A percentile compares a stretch with the other conserved stretches of the same genome.
phyloP scores from a whole-genome alignment of 2,888 invertebrate genomes.

The Malthinus seriepunctatus region DNA sequence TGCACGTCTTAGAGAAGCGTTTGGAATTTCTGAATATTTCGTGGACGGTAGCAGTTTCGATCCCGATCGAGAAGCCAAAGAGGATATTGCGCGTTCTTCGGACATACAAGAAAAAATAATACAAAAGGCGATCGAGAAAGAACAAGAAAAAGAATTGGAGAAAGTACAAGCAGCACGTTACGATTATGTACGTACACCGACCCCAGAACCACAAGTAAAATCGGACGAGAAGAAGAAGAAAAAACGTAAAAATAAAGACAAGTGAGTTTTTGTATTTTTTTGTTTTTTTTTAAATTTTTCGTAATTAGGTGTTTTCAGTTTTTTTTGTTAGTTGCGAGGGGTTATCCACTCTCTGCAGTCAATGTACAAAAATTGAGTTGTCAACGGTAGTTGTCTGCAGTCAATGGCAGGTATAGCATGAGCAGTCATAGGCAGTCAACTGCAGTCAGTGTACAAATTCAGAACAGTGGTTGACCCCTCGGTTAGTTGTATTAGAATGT shows the following conservation, averaged over 20 bases:
- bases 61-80: slow-evolving; percentile 71
- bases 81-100: slow-evolving; percentile 57
- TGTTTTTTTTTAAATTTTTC: not conserved
- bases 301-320: not conserved
- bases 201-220: slow-evolving; percentile 57
- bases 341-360: too few relatives aligned
- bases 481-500: not conserved
- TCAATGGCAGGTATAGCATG: too few relatives aligned
- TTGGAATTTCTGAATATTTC: slow-evolving; percentile 92
- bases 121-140: slow-evolving; percentile 53
- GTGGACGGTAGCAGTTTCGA: slow-evolving; percentile 93
- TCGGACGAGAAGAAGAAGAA: slow-evolving; percentile 54
- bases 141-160: slow-evolving; percentile 57
- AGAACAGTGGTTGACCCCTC: not conserved
- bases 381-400: too few relatives aligned
- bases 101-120: slow-evolving; percentile 54
- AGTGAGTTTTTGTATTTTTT: slow-evolving; percentile 56
- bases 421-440: too few relatives aligned
- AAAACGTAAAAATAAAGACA: slow-evolving; percentile 72
- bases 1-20: slow-evolving; percentile 88
- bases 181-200: slow-evolving; percentile 77
- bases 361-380: too few relatives aligned
- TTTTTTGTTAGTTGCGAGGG: too few relatives aligned
- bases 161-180: slow-evolving; percentile 60
- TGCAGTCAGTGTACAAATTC: too few relatives aligned